Percentiles rank a stretch among this genome's conserved stretches.
These are phyloP conservation scores for Biston betularia DNA, from an alignment of 2,888 invertebrate genomes.

Conservation along the genomic window DNA sequence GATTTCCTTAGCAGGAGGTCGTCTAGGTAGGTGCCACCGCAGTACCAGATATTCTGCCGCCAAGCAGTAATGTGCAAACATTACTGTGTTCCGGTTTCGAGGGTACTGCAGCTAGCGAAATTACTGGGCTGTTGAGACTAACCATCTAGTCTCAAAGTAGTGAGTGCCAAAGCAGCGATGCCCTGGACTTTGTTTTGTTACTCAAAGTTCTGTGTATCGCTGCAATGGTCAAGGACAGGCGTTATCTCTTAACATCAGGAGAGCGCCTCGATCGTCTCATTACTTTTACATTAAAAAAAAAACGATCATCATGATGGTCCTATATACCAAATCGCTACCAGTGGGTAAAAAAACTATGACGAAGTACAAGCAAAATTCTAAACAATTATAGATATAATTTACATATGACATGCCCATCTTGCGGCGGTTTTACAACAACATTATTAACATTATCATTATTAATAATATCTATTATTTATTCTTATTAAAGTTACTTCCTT, in stretches of 20 bases:
- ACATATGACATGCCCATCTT: conserved; percentile 9
- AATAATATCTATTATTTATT: conserved; percentile 34
- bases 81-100: too few species aligned
- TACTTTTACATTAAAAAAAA: neutral
- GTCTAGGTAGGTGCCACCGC: too few species aligned
- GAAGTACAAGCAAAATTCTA: conserved; percentile 2
- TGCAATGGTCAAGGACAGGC: neutral
- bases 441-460: conserved; percentile 37
- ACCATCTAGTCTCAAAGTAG: too few species aligned
- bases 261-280: neutral
- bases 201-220: too few species aligned
- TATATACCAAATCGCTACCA: neutral
- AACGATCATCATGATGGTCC: neutral
- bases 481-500: conserved; percentile 37
- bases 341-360: neutral
- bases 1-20: too few species aligned
- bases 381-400: neutral
- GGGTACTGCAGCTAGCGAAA: too few species aligned
- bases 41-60: too few species aligned
- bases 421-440: conserved; percentile 20
- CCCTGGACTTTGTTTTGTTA: too few species aligned
- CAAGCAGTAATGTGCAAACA: too few species aligned
- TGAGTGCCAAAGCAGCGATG: too few species aligned
- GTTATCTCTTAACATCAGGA: neutral
- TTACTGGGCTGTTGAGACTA: too few species aligned